Evolutionary conservation across 2,797 vertebrate genomes (phyloP), one percentile per base, ranked within the genome.

Genomic region (Enteromius anoplus): DNA sequence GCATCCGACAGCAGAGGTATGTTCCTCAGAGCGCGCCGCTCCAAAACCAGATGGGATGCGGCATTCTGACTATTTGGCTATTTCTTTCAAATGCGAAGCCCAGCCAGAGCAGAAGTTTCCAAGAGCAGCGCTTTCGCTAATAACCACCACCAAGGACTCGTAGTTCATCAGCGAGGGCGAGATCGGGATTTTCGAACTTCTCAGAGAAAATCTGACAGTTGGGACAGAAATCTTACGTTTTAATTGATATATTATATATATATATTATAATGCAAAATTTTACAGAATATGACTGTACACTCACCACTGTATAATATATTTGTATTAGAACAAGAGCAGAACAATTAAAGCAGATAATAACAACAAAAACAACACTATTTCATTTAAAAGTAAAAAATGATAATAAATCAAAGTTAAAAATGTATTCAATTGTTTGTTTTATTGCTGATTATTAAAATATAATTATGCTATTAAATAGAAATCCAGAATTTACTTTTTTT

Each of bases 31-130:
- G 58, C 69, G 66, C 84, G 71, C 66, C 51, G 55, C 77, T 65
- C 72, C 70, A 73, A 78, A 82, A 78, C 78, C 83, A 82, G 78
- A 87, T 85, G 83, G 81, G 55, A 85, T 75, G 83, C 77, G 76
- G 78, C 76, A 87, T 85, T 76, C 76, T 19, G 42, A 83, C 60
- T 84, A 85, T 80, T 84, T 37, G 84, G 42, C 70, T 65, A 58
- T 76, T 79, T 83, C 72, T 26, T 45, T 71, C 34, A 15, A 75
- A 73, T 80, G 49, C 37, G 34, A 45, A 55, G 34, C 69, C 62
- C 37, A 40, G 37, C 23, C n/a, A 23, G 47, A 49, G 47, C 32
- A 82, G 75, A 49, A 10, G 19, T 58, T 71, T 71, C n/a, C 3
- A 42, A 21, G n/a, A 78, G 76, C 45, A 53, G 4, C 3, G 15